Evolutionary conservation across 2,113 vertebrate species (phyloP), one percentile per base, ranked within the genome.

Genomic region (Acinonyx jubatus): DNA sequence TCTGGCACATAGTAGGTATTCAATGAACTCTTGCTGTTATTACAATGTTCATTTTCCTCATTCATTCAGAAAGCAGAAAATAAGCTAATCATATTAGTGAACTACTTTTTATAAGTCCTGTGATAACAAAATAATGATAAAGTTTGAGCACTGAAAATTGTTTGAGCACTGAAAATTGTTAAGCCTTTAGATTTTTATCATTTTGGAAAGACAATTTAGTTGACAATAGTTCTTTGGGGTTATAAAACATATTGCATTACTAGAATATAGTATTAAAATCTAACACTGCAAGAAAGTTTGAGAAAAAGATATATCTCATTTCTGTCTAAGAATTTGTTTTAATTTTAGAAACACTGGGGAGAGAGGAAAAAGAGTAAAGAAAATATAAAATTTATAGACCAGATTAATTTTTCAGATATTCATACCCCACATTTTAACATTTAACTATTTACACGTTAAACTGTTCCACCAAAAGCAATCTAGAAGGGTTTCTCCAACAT

Each of bases 201-300:
- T 96, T 96, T 97, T 57, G 83, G 69, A 97, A 92, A 98, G 87
- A 96, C 97, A 93, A 82, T 95, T 73, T 36, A 41, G 29, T 41
- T 95, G 41, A 15, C 63, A 94, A 96, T 11, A 93, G 73, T 97
- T 86, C 45, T 83, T 86, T 79, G n/a, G 50, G 50, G 3, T 81
- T 98, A 82, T 96, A 74, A 97, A 97, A 95, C 68, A 15, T 9
- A 95, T 14, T 96, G 55, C 63, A 92, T 95, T 90, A n/a, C 80
- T 83, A 61, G 2, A 88, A 6, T 27, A 88, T 86, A 38, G 45
- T 97, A 93, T 95, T 91, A 96, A 95, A 74, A 93, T 89, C 38
- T 33, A 97, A 98, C 10, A 14, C 71, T 52, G n/a, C 11, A 63
- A 81, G 8, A 96, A 13, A 36, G 11, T 87, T 92, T 89, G 16